Evolutionary conservation across 2,888 invertebrate species (phyloP), one percentile per base, ranked within the genome.

Genomic region (Ormyrus nitidulus): DNA sequence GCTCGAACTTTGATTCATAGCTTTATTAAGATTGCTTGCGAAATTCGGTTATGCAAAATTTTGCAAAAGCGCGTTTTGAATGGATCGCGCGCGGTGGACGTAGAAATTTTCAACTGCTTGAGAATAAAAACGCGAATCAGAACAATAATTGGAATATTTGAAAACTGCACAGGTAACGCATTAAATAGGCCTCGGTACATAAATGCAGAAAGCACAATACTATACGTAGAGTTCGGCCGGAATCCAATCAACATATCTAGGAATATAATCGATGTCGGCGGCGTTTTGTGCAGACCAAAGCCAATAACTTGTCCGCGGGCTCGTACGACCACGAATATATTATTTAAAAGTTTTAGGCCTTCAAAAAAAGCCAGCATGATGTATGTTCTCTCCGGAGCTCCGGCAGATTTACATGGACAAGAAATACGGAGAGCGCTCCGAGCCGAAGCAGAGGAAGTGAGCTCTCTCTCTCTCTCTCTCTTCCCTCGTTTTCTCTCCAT

Each of bases 331-430:
- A 69, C 62, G 56, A 77, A 56, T 58, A 56, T 59, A 19, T 71
- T 44, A 44, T 62, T 72, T 44, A 62, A 72, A 53, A 72, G n/a
- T 68, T 11, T 59, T 6, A 51, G 34, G 8, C 51, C 34, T 34
- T 4, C 6, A 58, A 51, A 56, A 77, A 65, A 65, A 71, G n/a
- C 2, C 48, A 34, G 34, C n/a, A 49, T 70, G 77, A 77, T 77
- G 53, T 53, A 72, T 71, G 48, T 13, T 13, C 54, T 46, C 69
- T 8, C 69, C 58, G 19, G 44, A n/a, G 58, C 11, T 34, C 19
- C 0, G 6, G 19, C 19, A 78, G 73, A 78, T 78, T 72, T 78
- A 78, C 77, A 78, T 54, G 66, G 77, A 78, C 77, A 66, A 78
- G 72, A 72, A 72, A 78, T 78, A 54, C 59, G 48, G 64, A 48